phyloP scores from a whole-genome alignment of 2,113 vertebrate genomes.

The Pleuronectes platessa region DNA sequence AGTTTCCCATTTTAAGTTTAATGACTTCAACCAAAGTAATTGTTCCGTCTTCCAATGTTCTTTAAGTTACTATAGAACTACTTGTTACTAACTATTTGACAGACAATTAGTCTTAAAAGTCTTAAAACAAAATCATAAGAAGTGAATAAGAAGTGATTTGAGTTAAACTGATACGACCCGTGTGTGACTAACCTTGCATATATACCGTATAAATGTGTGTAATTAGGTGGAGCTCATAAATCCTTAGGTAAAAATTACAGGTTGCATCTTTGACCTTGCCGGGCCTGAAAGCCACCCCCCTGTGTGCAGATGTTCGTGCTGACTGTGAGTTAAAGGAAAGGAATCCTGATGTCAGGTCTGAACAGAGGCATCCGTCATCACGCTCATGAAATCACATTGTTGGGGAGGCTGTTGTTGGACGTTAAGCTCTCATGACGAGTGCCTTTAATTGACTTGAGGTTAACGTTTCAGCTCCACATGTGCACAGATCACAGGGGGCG shows the following conservation, averaged over 20 bases:
- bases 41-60: no score
- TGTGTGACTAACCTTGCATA: no score
- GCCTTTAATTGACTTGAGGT: slow-evolving; percentile 32
- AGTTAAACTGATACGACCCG: not conserved
- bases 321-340: slow-evolving; percentile 54
- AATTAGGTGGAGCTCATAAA: slow-evolving; percentile 24
- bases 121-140: not conserved
- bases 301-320: slow-evolving; percentile 52
- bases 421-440: slow-evolving; percentile 10
- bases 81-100: no score
- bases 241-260: slow-evolving; percentile 24
- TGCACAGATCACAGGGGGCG: slow-evolving; percentile 31
- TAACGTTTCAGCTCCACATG: slow-evolving; percentile 3
- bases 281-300: slow-evolving; percentile 16
- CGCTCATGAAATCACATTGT: slow-evolving; percentile 4
- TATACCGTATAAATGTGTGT: no score
- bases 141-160: not conserved
- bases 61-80: no score
- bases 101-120: not conserved
- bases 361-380: slow-evolving; percentile 18
- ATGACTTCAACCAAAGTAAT: not conserved
- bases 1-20: not conserved
- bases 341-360: slow-evolving; percentile 58
- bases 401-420: slow-evolving; percentile 10
- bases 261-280: slow-evolving; percentile 30